phyloP scores from a whole-genome alignment of 2,113 vertebrate genomes.

The human (Homo sapiens) region DNA sequence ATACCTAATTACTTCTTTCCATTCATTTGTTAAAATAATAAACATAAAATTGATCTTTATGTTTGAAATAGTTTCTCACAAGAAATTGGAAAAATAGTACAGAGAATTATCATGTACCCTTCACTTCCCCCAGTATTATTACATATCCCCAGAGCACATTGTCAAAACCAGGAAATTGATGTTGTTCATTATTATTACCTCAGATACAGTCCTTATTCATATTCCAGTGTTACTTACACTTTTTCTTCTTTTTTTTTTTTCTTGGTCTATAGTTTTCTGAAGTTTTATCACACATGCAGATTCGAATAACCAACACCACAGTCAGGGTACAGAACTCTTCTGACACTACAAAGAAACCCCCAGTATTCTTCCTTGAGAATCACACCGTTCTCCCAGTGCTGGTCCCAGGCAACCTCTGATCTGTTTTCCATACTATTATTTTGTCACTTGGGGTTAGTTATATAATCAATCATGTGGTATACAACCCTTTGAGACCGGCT shows the following conservation, averaged over 20 bases:
- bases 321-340: not conserved
- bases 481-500: not conserved
- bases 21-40: not conserved
- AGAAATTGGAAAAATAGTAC: not conserved
- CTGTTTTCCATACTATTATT: not conserved
- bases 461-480: not conserved
- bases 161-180: not conserved
- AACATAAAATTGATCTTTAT: not conserved
- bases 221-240: not conserved
- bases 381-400: not conserved
- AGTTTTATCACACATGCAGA: not conserved
- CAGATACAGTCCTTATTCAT: not conserved
- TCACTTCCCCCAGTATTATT: not conserved
- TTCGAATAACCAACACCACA: not conserved
- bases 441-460: not conserved
- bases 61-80: constrained; percentile 18
- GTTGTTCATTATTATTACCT: not conserved
- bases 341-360: not conserved
- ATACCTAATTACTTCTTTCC: not conserved
- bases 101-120: not conserved
- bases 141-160: not conserved
- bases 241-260: not conserved
- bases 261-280: not conserved
- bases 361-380: not conserved
- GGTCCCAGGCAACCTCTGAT: not conserved